Percentiles rank a stretch among this genome's conserved stretches.
Evolutionary conservation across 2,888 invertebrate genomes (phyloP).

Genomic region (Drosophila anomalipes): DNA sequence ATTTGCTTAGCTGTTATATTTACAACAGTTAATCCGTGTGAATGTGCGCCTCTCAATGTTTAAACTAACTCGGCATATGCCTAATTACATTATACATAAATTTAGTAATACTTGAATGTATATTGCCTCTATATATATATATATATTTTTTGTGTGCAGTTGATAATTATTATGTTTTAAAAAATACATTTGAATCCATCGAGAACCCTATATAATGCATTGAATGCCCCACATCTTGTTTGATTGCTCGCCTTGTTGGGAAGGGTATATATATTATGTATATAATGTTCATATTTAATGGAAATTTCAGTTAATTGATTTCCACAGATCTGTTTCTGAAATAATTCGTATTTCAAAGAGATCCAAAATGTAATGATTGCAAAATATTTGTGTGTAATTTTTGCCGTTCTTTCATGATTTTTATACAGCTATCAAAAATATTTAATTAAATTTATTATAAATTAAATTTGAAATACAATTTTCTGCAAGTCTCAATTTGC

Average conservation of each 20-base stretch:
- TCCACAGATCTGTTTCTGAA: not conserved
- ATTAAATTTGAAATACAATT: not conserved
- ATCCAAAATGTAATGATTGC: not conserved
- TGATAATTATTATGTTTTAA: slow-evolving; percentile 58
- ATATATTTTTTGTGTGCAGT: slow-evolving; percentile 61
- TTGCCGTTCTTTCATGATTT: too few relatives aligned
- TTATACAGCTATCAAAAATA: not conserved
- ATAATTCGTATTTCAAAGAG: not conserved
- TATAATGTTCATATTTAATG: not conserved
- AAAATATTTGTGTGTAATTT: not conserved
- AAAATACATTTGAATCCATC: slow-evolving; percentile 60
- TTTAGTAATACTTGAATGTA: slow-evolving; percentile 33
- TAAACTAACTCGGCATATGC: slow-evolving; percentile 24
- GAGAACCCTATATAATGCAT: slow-evolving; percentile 21
- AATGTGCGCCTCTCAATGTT: slow-evolving; percentile 48
- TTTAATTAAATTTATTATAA: not conserved
- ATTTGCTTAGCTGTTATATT: slow-evolving; percentile 37
- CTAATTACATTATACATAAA: slow-evolving; percentile 23
- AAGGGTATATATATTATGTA: not conserved
- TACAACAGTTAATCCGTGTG: slow-evolving; percentile 30
- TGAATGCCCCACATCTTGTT: not conserved
- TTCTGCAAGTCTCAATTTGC: not conserved
- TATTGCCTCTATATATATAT: slow-evolving; percentile 20
- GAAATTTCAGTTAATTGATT: not conserved
- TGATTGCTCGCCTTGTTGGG: not conserved